Conservation (phyloP, 2,797 vertebrate genomes). For the Leucoraja ocellata region DNA sequence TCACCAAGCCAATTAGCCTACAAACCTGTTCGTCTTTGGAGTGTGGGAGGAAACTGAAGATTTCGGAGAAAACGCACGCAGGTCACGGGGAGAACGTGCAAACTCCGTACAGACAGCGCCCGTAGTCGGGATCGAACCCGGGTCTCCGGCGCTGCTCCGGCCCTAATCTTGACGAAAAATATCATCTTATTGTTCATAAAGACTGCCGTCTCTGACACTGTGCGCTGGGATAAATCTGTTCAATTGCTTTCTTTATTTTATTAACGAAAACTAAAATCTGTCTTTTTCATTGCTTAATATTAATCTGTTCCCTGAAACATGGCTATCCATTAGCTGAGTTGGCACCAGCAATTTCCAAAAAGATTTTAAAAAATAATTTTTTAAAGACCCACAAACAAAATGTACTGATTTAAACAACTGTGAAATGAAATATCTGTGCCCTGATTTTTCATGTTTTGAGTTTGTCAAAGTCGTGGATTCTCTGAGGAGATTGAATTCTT, state of each 20-base stretch:
- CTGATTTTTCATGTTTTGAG: background rate
- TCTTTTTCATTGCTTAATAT: background rate
- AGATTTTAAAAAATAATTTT: background rate
- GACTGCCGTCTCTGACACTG: background rate
- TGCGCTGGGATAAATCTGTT: background rate
- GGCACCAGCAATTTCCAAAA: background rate
- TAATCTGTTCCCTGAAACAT: background rate
- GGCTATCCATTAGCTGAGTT: background rate
- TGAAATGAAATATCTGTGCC: background rate
- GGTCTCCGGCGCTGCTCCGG: no score
- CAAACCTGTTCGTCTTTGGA: no score
- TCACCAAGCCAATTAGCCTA: no score
- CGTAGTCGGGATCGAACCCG: no score
- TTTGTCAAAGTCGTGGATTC: background rate
- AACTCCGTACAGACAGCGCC: no score
- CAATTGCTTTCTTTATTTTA: background rate
- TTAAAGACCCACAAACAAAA: background rate
- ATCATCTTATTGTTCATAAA: background rate
- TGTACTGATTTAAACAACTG: background rate
- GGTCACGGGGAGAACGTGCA: no score
- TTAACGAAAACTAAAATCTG: background rate
- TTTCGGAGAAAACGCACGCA: no score
- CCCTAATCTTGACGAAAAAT: background rate
- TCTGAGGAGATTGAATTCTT: background rate
- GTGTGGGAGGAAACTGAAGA: no score